Conservation (phyloP, 2,113 vertebrate species). For the Parus major region DNA sequence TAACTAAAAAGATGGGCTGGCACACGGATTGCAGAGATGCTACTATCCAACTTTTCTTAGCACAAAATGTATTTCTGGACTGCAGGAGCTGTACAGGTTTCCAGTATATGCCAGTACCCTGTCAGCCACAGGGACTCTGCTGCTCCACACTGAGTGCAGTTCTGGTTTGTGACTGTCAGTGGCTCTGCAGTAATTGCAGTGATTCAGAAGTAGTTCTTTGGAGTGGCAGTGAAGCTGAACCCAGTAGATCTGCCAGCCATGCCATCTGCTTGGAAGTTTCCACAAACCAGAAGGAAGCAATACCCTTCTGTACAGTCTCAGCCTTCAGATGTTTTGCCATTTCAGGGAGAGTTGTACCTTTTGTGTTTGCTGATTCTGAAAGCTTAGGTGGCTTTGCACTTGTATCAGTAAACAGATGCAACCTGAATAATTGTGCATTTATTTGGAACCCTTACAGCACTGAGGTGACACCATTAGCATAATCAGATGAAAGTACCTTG, state of each 20-base stretch:
- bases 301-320: background rate
- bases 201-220: conserved; percentile 12
- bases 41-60: background rate
- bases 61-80: background rate
- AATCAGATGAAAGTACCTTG: background rate
- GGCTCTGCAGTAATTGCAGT: conserved; percentile 1
- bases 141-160: background rate
- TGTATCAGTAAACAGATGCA: background rate
- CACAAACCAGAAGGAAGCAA: background rate
- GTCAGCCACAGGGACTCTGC: background rate
- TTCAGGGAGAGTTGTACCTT: background rate
- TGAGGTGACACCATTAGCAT: background rate
- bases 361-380: background rate
- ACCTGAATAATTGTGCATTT: background rate
- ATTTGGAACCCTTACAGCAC: conserved; percentile 1
- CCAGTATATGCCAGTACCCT: background rate
- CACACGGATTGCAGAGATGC: background rate
- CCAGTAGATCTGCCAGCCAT: conserved; percentile 2
- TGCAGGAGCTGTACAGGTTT: background rate
- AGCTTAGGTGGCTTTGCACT: background rate
- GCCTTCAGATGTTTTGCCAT: background rate
- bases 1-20: background rate
- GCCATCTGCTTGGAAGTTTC: conserved; percentile 39
- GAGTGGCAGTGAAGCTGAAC: background rate
- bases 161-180: background rate